Evolutionary conservation across 2,113 vertebrate species (phyloP).

Genomic region (Poicephalus gulielmi): DNA sequence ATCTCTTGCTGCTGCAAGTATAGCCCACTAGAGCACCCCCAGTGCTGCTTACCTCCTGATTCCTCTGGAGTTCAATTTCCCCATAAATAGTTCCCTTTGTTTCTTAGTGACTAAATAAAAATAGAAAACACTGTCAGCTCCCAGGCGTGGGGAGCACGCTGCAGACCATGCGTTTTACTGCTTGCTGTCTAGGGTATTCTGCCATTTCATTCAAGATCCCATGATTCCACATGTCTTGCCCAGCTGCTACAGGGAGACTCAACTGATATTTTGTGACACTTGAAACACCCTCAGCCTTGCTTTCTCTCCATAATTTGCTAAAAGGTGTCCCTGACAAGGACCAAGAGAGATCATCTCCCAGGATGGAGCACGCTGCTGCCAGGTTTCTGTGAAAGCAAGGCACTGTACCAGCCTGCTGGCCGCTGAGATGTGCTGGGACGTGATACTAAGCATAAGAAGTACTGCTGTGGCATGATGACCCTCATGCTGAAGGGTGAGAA

Average conservation of each 20-base stretch:
- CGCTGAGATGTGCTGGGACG: not conserved
- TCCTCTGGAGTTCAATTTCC: not conserved
- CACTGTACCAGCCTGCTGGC: not conserved
- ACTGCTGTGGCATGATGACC: not conserved
- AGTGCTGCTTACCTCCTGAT: not conserved
- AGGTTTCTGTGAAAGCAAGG: not conserved
- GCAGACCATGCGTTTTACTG: not conserved
- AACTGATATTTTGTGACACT: not conserved
- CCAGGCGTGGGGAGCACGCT: not conserved
- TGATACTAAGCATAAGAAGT: not conserved
- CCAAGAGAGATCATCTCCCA: not conserved
- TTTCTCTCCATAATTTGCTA: not conserved
- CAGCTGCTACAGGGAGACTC: not conserved
- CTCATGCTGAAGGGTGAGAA: not conserved
- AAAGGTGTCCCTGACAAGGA: not conserved
- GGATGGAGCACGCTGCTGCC: not conserved
- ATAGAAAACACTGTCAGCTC: not conserved
- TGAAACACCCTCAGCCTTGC: not conserved
- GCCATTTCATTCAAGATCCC: not conserved
- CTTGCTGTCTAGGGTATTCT: not conserved
- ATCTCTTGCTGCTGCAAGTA: not conserved
- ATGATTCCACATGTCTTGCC: not conserved
- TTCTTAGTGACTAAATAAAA: conserved; percentile 33
- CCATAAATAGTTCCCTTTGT: conserved; percentile 34
- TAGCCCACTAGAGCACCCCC: not conserved